phyloP scores from a whole-genome alignment of 2,113 vertebrate species.

The Albula glossodonta region DNA sequence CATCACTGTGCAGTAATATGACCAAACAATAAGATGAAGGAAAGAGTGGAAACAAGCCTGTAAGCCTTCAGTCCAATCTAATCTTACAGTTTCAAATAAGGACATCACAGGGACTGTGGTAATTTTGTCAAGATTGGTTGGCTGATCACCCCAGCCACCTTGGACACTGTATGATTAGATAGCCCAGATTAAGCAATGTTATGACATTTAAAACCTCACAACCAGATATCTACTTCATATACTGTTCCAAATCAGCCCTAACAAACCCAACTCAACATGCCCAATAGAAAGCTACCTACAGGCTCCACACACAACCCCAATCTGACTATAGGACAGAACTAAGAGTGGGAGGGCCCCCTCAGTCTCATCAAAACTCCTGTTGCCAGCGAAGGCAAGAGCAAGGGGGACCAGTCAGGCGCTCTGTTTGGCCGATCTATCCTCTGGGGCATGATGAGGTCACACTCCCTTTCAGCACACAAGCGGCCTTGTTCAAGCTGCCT shows the following conservation, averaged over 20 bases:
- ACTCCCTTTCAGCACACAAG: slow-evolving; percentile 23
- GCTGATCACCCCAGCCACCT: not conserved
- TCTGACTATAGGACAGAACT: too few species aligned
- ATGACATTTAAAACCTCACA: too few species aligned
- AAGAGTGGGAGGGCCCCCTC: not conserved
- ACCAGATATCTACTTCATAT: too few species aligned
- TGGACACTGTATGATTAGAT: too few species aligned
- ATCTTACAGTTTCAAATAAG: not conserved
- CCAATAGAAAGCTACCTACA: too few species aligned
- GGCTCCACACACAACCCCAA: too few species aligned
- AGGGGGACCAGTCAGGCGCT: not conserved
- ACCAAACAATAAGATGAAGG: not conserved
- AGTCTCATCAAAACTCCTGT: not conserved
- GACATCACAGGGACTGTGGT: not conserved
- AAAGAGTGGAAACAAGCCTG: not conserved
- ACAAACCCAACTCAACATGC: too few species aligned
- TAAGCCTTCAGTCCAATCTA: not conserved
- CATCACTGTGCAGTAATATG: not conserved
- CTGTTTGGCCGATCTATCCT: not conserved
- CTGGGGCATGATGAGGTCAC: slow-evolving; percentile 19
- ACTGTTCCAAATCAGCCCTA: too few species aligned
- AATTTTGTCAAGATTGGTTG: not conserved
- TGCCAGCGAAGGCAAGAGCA: not conserved
- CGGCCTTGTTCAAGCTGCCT: slow-evolving; percentile 7
- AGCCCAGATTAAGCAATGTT: too few species aligned